These are phyloP conservation scores for Bombus waltoni DNA, from an alignment of 1,140 invertebrate species.

Conservation along the genomic window DNA sequence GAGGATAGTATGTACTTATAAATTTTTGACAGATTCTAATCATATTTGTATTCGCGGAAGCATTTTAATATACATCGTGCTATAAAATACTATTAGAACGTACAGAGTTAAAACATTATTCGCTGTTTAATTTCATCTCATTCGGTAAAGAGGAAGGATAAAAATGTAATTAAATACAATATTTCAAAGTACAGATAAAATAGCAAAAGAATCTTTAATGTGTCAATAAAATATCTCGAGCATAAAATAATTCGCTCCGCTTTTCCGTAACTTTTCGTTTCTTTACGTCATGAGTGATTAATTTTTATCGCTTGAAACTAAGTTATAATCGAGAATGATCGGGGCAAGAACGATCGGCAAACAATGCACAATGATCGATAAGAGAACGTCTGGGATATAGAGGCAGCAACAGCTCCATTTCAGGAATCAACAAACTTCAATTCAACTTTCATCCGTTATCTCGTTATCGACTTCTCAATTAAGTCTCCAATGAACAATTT, in stretches of 20 bases:
- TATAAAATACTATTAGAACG: no score
- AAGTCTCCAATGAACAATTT: neutral
- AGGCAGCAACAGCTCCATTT: neutral
- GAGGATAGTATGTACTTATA: no score
- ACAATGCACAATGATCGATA: slow-evolving; percentile 4
- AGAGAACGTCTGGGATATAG: neutral
- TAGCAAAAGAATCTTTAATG: neutral
- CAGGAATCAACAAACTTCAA: neutral
- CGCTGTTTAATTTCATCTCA: no score
- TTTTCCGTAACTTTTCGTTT: neutral
- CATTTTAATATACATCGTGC: no score
- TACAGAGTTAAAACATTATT: no score
- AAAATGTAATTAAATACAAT: neutral
- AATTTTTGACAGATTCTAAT: no score
- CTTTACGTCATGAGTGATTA: neutral
- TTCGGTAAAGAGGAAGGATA: neutral
- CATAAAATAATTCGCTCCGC: neutral
- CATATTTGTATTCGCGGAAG: no score
- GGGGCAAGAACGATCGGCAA: neutral
- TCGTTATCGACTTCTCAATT: slow-evolving; percentile 16
- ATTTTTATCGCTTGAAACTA: neutral
- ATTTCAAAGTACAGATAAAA: neutral
- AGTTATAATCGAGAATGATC: slow-evolving; percentile 2
- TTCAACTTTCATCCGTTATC: neutral
- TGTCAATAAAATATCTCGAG: neutral